Base-by-base conservation (phyloP, 2,797 vertebrate species). In the Myripristis jacobus region DNA sequence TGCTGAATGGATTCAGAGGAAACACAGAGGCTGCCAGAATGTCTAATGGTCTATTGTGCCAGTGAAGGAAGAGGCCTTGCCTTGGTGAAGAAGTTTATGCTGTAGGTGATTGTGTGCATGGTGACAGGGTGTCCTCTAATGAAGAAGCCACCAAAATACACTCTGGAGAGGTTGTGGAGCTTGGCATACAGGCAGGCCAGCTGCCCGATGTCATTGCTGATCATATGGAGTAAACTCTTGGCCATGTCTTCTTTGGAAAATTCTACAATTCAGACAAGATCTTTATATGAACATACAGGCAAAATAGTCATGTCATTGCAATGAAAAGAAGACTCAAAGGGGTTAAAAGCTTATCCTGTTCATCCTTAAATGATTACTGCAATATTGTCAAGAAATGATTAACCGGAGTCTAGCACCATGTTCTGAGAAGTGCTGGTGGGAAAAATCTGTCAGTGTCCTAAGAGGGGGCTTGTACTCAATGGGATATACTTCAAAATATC, bases 21-120 rank as follows among this genome's bases (percentile, higher is more conserved):
- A n/a, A 47, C 8, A 19, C 19, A 43, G 15, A 15, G 13, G 12
- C 38, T 46, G 44, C 10, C 18, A 21, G 7, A n/a, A 47, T n/a
- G n/a, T 47, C 44, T n/a, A n/a, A 6, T 19, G 44, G 44, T 10
- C 22, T 43, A 15, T 41, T 59, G 8, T 36, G 0, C 24, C 36
- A 13, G 46, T 6, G 10, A 57, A 60, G 36, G 21, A 16, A 3
- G 46, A 18, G 22, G 24, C 13, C 73, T 87, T 78, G 95, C 98
- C 97, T 99, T 99, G 82, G 98, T 98, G 92, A 98, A 99, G 95
- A 97, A 99, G 92, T 98, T 98, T 87, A 99, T 99, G 86, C 98
- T 99, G 93, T 96, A 98, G 78, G 96, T 98, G 90, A 99, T 98
- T 16, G 98, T 98, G 89, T 97, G 97, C 98, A 99, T 99, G 79